These are phyloP conservation scores for Morphnarchus princeps DNA, from an alignment of 2,113 vertebrate genomes.

Conservation along the genomic window DNA sequence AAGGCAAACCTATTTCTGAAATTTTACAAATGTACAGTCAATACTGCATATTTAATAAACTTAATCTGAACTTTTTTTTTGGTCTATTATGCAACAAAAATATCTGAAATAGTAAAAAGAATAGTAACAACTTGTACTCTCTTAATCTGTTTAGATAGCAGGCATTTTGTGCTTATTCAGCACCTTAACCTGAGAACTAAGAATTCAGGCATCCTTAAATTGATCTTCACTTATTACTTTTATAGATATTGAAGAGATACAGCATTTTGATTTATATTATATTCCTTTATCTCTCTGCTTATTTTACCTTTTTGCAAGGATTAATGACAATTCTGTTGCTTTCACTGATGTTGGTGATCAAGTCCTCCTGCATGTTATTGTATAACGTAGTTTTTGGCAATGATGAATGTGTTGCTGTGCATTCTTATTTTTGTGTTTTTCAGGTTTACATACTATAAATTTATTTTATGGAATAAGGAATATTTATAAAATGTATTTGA, in stretches of 20 bases:
- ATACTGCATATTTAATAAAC: background rate
- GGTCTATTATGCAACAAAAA: background rate
- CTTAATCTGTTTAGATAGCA: background rate
- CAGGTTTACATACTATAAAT: background rate
- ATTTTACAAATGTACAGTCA: background rate
- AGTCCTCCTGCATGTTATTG: background rate
- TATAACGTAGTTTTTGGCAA: background rate
- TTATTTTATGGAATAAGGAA: background rate
- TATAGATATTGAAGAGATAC: background rate
- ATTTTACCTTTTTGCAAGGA: conserved; percentile 21
- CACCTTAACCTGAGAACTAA: background rate
- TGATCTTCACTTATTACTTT: conserved; percentile 9
- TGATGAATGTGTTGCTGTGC: background rate
- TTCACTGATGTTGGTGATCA: background rate
- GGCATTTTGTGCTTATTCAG: background rate
- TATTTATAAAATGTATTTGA: background rate
- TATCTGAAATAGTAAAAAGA: background rate
- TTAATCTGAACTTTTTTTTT: background rate
- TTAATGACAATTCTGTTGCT: conserved; percentile 40
- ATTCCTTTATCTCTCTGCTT: conserved; percentile 32
- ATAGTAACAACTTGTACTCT: background rate
- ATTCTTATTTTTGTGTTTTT: background rate
- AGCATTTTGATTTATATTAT: conserved; percentile 36
- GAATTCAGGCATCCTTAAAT: background rate
- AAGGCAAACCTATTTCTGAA: background rate